Base-by-base conservation (phyloP, 1,140 invertebrate species). In the Popillia japonica region DNA sequence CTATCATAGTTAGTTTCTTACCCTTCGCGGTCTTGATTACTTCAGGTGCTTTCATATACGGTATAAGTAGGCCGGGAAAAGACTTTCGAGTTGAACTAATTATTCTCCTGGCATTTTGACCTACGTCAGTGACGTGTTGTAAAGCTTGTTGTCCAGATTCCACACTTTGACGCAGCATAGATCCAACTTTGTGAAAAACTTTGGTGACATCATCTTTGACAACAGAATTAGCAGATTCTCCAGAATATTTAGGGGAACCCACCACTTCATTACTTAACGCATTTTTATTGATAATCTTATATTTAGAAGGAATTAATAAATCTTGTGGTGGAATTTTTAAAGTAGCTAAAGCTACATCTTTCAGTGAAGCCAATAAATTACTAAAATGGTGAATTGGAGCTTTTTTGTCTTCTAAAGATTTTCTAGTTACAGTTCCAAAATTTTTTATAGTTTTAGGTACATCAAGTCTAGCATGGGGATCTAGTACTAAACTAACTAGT, bases 381-480 rank as follows among this genome's bases (percentile, higher is more conserved):
- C 80, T 82, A 2, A 86, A 75, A 68, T 86, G 84, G 72, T 83
- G 84, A 77, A 86, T 78, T 4, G 85, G 85, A 6, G 83, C 80
- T 10, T 80, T 77, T 72, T 84, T 80, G 76, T 83, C 80, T 79
- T 86, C 85, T 42, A 86, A 84, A 48, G 82, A 79, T 44, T 86
- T 81, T 55, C 78, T 83, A 0, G 84, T 81, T 11, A 84, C 80
- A 8, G 81, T 78, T 10, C 85, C 85, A 55, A 86, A 68, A 80
- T 83, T 82, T 61, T 83, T 80, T 22, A 82, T 42, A 1, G 83
- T 83, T 77, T 83, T 80, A 11, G 81, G 79, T n/a, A 84, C 76
- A 75, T 84, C 81, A 3, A 84, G 22, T 75, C 79, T 79, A 9
- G 79, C 75, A 23, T 80, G 78, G 8, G 81, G 83, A 78, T 83